Conservation (phyloP, 2,797 vertebrate species). For the Sebastes kiyomatsui region DNA sequence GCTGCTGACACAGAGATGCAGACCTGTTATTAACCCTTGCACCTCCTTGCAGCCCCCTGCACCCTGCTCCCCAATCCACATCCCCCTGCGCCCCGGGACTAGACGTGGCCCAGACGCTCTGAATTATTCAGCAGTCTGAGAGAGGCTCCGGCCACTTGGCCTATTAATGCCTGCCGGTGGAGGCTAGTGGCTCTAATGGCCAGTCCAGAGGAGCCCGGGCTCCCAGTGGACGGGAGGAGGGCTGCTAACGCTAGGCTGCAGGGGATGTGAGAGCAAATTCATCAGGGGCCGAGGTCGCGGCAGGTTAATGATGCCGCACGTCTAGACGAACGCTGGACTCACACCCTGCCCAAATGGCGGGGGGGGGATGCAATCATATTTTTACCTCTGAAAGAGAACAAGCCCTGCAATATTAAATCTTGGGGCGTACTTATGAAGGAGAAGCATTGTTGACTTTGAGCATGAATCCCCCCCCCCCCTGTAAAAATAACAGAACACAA, state of each 20-base stretch:
- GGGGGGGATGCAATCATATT: constrained; percentile 61
- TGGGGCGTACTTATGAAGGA: constrained; percentile 52
- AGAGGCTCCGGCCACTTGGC: constrained; percentile 84
- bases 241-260: constrained; percentile 67
- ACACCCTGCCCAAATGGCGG: constrained; percentile 70
- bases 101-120: constrained; percentile 85
- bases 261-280: constrained; percentile 86
- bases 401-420: constrained; percentile 63
- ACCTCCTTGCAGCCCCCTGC: constrained; percentile 73
- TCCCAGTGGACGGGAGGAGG: constrained; percentile 75
- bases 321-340: constrained; percentile 81
- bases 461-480: constrained; percentile 24
- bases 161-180: constrained; percentile 84
- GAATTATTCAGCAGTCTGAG: constrained; percentile 96
- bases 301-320: constrained; percentile 84
- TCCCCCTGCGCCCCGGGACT: constrained; percentile 79
- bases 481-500: constrained; percentile 1
- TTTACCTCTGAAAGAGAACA: constrained; percentile 56
- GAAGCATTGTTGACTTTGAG: constrained; percentile 56
- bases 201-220: constrained; percentile 79
- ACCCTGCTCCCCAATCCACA: constrained; percentile 65
- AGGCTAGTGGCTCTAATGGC: constrained; percentile 86
- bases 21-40: constrained; percentile 99
- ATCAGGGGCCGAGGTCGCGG: constrained; percentile 77
- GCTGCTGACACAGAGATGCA: constrained; percentile 94